Evolutionary conservation across 2,888 invertebrate species (phyloP).

Genomic region (Hecatera dysodea): DNA sequence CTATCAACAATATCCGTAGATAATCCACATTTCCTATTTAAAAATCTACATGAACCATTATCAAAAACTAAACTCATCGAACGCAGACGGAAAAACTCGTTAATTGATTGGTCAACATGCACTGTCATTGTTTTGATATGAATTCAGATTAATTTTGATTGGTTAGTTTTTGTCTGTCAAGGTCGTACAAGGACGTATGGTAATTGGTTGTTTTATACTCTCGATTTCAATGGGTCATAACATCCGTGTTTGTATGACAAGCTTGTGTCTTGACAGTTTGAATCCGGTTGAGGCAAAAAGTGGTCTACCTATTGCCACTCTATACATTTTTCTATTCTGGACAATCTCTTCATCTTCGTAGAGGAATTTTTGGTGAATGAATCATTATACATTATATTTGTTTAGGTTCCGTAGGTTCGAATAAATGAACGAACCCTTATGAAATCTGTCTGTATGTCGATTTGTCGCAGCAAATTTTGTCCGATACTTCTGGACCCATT

Average conservation of each 20-base stretch:
- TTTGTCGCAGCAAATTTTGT: no score
- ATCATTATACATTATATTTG: no score
- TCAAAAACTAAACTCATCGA: constrained; percentile 21
- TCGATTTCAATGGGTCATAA: constrained; percentile 35
- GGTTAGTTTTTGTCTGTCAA: constrained; percentile 40
- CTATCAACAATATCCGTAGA: constrained; percentile 36
- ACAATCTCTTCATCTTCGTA: no score
- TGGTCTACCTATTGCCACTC: neutral
- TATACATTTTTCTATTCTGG: neutral
- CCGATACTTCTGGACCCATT: no score
- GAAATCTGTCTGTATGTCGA: no score
- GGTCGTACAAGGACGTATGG: constrained; percentile 57
- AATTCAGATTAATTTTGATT: constrained; percentile 25
- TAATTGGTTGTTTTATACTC: constrained; percentile 30
- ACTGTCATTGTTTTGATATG: constrained; percentile 54
- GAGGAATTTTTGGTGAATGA: no score
- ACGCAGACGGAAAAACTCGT: constrained; percentile 18
- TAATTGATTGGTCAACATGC: constrained; percentile 28
- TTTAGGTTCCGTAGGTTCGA: no score
- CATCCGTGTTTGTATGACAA: constrained; percentile 39
- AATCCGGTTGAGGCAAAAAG: constrained; percentile 21
- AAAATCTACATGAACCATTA: constrained; percentile 28
- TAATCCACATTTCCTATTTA: constrained; percentile 40
- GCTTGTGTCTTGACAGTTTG: neutral
- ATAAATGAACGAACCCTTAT: no score